Evolutionary conservation across 1,140 invertebrate species (phyloP), one percentile per base, ranked within the genome.

Genomic region (Leptinotarsa lineolata): DNA sequence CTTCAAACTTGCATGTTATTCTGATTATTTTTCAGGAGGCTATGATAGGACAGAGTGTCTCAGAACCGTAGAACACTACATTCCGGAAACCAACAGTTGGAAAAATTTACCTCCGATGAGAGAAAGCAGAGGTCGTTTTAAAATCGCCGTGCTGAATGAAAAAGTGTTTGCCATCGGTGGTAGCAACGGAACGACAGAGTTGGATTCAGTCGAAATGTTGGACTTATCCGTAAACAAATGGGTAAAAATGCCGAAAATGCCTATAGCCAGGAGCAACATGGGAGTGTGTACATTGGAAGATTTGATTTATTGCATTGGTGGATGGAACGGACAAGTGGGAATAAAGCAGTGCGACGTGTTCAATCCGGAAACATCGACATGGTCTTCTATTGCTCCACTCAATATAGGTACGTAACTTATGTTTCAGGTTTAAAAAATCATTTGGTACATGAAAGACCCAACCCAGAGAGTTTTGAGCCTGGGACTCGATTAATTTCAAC

Each of bases 21-120:
- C 0, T 39, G 30, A 39, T n/a, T 54, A 4, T 54, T 4, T 54
- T 65, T 79, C 82, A 91, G 93, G 93, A 83, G 94, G 95, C 11
- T 96, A 96, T 84, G 93, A 96, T 83, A 87, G 94, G 60, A 92
- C 91, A 18, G 93, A 96, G 82, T 95, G 94, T 81, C 85, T 96
- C 60, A 90, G 89, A 69, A 88, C 88, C 16, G 92, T 91, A 2
- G 94, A 95, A 85, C 86, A 88, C 20, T 96, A 93, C 84, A 87
- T 92, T 80, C 88, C 91, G 3, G 84, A 86, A 48, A 86, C 83
- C 5, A 95, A 95, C 81, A 85, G 82, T 39, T 95, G 94, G 94
- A 84, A 86, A 30, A 79, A 84, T 3, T 81, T 93, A 75, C 86
- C 90, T 0, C 84, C 88, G 20, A 94, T 96, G 94, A 87, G 85